Conservation (phyloP, 1,140 invertebrate genomes). For the Nixonia krombeini region DNA sequence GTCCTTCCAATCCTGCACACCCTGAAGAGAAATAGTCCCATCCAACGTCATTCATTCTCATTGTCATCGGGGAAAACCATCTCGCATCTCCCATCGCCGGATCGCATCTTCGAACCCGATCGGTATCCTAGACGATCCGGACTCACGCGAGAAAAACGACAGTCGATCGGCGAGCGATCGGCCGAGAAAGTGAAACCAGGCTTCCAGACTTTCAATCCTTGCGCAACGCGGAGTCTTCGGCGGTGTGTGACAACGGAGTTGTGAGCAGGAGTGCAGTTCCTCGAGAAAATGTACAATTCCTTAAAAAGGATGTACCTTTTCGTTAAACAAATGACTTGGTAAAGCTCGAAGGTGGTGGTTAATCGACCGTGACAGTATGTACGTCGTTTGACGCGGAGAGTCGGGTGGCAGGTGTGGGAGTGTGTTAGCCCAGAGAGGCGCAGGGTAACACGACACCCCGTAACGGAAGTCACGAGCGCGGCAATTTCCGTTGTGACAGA, state of each 20-base stretch:
- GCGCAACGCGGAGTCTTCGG: too few relatives aligned
- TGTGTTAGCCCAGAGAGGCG: slow-evolving; percentile 45
- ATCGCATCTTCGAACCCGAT: slow-evolving; percentile 33
- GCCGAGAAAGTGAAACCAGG: slow-evolving; percentile 8
- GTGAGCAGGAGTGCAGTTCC: too few relatives aligned
- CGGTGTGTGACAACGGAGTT: too few relatives aligned
- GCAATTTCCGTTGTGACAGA: slow-evolving; percentile 64
- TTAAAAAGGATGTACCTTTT: too few relatives aligned
- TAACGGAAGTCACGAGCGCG: slow-evolving; percentile 57
- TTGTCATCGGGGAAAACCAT: slow-evolving; percentile 54
- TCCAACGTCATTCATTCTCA: slow-evolving; percentile 59
- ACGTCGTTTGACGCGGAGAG: too few relatives aligned
- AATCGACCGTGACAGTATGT: too few relatives aligned
- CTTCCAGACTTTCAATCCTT: not conserved
- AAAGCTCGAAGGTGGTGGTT: too few relatives aligned
- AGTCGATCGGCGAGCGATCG: slow-evolving; percentile 28
- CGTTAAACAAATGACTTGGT: too few relatives aligned
- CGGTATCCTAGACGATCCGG: slow-evolving; percentile 44
- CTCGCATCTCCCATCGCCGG: slow-evolving; percentile 9
- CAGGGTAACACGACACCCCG: slow-evolving; percentile 54
- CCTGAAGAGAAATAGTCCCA: slow-evolving; percentile 54
- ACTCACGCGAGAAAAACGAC: slow-evolving; percentile 36
- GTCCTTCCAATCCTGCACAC: slow-evolving; percentile 23
- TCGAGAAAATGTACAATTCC: too few relatives aligned
- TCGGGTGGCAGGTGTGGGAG: slow-evolving; percentile 29